Conservation (phyloP, 2,888 invertebrate genomes). For the Ecliptopera silaceata region DNA sequence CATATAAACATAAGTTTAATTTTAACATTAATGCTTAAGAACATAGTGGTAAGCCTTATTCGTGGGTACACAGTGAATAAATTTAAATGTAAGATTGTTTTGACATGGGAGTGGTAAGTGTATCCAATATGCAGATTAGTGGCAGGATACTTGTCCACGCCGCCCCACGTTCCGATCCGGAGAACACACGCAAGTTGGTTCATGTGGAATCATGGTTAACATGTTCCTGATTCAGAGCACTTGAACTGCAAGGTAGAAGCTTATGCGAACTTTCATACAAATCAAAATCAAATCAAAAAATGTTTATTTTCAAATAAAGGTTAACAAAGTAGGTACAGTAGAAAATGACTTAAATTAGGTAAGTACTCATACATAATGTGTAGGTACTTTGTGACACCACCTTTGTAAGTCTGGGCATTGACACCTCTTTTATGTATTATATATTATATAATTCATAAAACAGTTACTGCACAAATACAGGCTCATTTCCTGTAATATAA, state of each 20-base stretch:
- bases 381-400: too few relatives aligned
- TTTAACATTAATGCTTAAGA: constrained; percentile 36
- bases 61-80: constrained; percentile 34
- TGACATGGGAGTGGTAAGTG: constrained; percentile 45
- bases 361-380: too few relatives aligned
- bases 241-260: constrained; percentile 26
- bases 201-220: constrained; percentile 66
- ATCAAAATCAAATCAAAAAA: too few relatives aligned
- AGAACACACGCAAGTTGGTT: constrained; percentile 53
- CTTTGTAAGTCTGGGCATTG: too few relatives aligned
- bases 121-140: constrained; percentile 75
- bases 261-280: constrained; percentile 9
- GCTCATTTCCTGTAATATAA: too few relatives aligned
- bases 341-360: too few relatives aligned
- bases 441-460: too few relatives aligned
- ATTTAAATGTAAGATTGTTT: constrained; percentile 36
- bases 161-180: constrained; percentile 63
- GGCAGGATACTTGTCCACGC: constrained; percentile 66
- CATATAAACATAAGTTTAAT: constrained; percentile 38
- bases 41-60: constrained; percentile 39
- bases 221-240: constrained; percentile 41
- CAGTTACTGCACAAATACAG: too few relatives aligned
- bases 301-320: too few relatives aligned
- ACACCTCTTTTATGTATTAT: too few relatives aligned
- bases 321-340: too few relatives aligned